Evolutionary conservation across 2,797 vertebrate species (phyloP).

Genomic region (Melanotaenia parkinsoni): DNA sequence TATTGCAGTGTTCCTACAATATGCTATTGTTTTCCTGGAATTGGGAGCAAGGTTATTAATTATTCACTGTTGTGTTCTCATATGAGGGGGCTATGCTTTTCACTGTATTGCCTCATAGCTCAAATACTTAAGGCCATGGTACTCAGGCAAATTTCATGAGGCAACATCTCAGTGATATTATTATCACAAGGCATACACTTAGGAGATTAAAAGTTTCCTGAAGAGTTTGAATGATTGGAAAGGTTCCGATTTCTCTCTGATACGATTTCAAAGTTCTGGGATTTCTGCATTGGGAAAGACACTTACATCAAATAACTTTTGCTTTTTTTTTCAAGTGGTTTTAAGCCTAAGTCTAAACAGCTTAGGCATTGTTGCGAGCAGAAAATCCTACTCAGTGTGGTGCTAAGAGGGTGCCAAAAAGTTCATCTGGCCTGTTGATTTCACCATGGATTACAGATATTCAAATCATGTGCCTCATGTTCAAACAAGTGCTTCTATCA

Average conservation of each 20-base stretch:
- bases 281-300: constrained; percentile 28
- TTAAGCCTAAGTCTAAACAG: constrained; percentile 75
- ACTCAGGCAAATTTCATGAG: constrained; percentile 80
- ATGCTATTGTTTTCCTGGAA: constrained; percentile 86
- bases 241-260: constrained; percentile 34
- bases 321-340: constrained; percentile 54
- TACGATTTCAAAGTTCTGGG: constrained; percentile 39
- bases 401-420: constrained; percentile 78
- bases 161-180: constrained; percentile 76
- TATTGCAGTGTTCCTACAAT: constrained; percentile 81
- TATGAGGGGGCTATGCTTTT: constrained; percentile 84
- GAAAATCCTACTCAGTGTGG: constrained; percentile 75
- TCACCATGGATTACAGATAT: constrained; percentile 83
- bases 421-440: constrained; percentile 86
- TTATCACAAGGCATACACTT: constrained; percentile 67
- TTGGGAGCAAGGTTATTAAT: constrained; percentile 86
- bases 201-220: constrained; percentile 76
- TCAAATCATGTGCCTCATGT: constrained; percentile 82
- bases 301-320: constrained; percentile 59
- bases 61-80: constrained; percentile 85
- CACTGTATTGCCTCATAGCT: constrained; percentile 84
- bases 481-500: constrained; percentile 82
- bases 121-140: constrained; percentile 83
- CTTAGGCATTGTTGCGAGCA: constrained; percentile 70
- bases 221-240: constrained; percentile 72